Conservation (phyloP, 2,113 vertebrate species). For the Guaruba guarouba region DNA sequence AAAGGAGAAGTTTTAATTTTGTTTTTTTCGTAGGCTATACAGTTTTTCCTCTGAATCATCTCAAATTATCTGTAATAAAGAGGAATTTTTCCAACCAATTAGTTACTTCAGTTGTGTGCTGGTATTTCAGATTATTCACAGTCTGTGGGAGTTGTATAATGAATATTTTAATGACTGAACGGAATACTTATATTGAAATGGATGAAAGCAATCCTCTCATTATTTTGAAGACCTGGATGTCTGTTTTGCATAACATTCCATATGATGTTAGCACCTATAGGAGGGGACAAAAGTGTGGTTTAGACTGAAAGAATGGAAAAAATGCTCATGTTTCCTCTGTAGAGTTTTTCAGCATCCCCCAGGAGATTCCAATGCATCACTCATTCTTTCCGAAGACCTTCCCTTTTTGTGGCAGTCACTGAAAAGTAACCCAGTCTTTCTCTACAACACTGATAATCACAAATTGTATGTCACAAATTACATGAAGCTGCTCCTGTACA, state of each 20-base stretch:
- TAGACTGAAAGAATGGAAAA: slow-evolving; percentile 34
- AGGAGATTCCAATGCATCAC: slow-evolving; percentile 10
- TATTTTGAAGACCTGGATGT: slow-evolving; percentile 20
- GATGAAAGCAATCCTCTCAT: slow-evolving; percentile 41
- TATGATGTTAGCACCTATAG: slow-evolving; percentile 56
- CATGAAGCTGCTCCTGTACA: background rate
- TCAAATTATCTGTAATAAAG: slow-evolving; percentile 43
- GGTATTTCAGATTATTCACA: slow-evolving; percentile 67
- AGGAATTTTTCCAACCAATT: slow-evolving; percentile 61
- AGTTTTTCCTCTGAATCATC: slow-evolving; percentile 16
- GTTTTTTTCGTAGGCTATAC: background rate
- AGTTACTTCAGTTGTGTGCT: slow-evolving; percentile 31
- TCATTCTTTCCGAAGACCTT: slow-evolving; percentile 25
- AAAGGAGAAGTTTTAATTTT: background rate
- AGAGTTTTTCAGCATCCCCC: slow-evolving; percentile 34
- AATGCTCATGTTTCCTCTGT: slow-evolving; percentile 30
- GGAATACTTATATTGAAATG: slow-evolving; percentile 34
- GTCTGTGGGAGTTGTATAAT: slow-evolving; percentile 49
- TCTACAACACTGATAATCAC: background rate
- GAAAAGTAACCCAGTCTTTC: slow-evolving; percentile 11
- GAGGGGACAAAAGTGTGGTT: slow-evolving; percentile 43
- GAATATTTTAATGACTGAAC: slow-evolving; percentile 61
- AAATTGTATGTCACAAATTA: background rate
- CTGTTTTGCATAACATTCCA: slow-evolving; percentile 44
- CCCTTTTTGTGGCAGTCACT: slow-evolving; percentile 20